These are phyloP conservation scores for Saturnia japonica DNA, from an alignment of 2,888 invertebrate species.

Conservation along the genomic window DNA sequence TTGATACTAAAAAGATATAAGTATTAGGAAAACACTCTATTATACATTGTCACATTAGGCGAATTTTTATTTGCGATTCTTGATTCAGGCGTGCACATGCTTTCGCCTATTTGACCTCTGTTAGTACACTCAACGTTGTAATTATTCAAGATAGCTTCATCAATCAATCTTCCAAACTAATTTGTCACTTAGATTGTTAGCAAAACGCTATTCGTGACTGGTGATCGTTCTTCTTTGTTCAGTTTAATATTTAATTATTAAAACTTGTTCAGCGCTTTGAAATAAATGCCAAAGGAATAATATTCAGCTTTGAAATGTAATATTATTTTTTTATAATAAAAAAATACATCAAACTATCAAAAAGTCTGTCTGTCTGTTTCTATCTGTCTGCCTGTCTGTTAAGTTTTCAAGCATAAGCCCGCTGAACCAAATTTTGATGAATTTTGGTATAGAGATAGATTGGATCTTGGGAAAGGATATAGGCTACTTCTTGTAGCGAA, in stretches of 20 bases:
- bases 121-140: constrained; percentile 4
- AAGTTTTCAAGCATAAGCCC: no score
- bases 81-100: constrained; percentile 8
- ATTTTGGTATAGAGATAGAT: no score
- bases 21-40: not conserved
- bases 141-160: constrained; percentile 17
- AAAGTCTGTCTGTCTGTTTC: no score
- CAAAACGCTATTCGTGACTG: constrained; percentile 15
- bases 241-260: constrained; percentile 4
- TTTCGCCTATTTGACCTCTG: constrained; percentile 3
- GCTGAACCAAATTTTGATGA: no score
- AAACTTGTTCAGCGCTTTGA: not conserved
- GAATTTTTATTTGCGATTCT: not conserved
- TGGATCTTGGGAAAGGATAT: no score
- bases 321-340: not conserved
- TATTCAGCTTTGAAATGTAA: not conserved
- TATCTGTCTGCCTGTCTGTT: no score
- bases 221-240: constrained; percentile 16
- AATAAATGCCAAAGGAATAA: constrained; percentile 3
- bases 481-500: no score
- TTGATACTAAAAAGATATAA: not conserved
- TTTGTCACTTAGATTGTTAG: constrained; percentile 19
- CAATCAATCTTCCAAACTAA: constrained; percentile 18
- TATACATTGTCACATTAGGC: not conserved
- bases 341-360: no score